A percentile compares a stretch with the other conserved stretches of the same genome.
Conservation (phyloP, 1,140 invertebrate genomes). For the Lepidurus couesii region DNA sequence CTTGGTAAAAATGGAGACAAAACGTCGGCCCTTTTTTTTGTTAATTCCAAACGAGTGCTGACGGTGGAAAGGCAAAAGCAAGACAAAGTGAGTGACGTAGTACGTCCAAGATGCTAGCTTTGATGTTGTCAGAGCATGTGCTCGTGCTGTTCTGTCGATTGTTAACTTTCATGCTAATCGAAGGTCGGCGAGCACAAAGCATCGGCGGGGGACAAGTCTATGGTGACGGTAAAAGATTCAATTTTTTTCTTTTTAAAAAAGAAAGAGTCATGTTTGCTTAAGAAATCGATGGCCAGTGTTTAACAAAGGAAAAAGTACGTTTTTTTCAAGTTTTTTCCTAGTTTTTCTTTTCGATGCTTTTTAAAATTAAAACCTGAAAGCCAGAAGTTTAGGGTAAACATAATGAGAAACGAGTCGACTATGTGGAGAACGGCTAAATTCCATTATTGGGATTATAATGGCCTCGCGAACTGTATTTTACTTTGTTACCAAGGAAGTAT, state of each 20-base stretch:
- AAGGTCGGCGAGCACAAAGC: slow-evolving; percentile 17
- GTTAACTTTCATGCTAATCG: not conserved
- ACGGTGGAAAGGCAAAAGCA: not conserved
- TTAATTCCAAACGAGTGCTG: not conserved
- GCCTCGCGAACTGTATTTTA: no score
- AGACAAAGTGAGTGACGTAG: slow-evolving; percentile 1
- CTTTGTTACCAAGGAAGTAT: no score
- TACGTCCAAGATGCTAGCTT: not conserved
- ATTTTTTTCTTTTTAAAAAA: not conserved
- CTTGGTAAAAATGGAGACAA: slow-evolving; percentile 3
- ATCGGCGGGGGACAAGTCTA: not conserved
- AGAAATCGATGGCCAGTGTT: not conserved
- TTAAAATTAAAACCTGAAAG: no score
- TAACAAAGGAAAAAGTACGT: not conserved
- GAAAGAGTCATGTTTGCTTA: not conserved
- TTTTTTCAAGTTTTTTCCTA: no score
- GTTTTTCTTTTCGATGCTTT: no score
- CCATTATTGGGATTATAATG: no score
- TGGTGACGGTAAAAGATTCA: not conserved
- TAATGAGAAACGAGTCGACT: no score
- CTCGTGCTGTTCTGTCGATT: not conserved
- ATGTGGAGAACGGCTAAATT: no score
- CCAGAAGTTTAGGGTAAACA: no score
- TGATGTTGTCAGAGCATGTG: not conserved
- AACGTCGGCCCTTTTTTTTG: slow-evolving; percentile 6